A percentile compares a stretch with the other conserved stretches of the same genome.
Evolutionary conservation across 2,888 invertebrate species (phyloP).

Genomic region (Adelognathus sp.): DNA sequence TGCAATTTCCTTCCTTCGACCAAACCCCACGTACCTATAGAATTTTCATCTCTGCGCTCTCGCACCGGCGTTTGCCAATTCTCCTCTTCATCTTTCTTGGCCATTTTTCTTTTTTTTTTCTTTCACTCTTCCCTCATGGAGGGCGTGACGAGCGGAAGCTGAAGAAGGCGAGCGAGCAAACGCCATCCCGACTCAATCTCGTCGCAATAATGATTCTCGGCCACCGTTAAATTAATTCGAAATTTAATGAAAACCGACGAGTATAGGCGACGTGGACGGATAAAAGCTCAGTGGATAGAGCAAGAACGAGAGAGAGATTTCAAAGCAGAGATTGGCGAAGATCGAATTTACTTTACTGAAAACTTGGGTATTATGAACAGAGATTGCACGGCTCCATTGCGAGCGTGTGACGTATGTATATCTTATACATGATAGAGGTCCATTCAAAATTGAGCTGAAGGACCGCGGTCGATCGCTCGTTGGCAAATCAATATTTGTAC

Average conservation of each 20-base stretch:
- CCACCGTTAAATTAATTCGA: conserved; percentile 58
- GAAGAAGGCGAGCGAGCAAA: conserved; percentile 12
- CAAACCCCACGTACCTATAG: conserved; percentile 9
- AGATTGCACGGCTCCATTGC: conserved; percentile 21
- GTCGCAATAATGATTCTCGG: conserved; percentile 55
- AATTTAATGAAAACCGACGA: conserved; percentile 59
- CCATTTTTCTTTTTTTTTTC: not conserved
- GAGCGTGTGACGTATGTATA: not conserved
- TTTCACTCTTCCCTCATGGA: not conserved
- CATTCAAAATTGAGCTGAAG: no score
- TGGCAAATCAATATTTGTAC: no score
- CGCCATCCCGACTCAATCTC: conserved; percentile 50
- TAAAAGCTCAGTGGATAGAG: no score
- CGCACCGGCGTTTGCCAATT: conserved; percentile 11
- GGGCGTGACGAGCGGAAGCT: conserved; percentile 16
- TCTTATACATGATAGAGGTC: no score
- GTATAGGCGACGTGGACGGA: conserved; percentile 35
- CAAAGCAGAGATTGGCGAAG: conserved; percentile 16
- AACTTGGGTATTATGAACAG: conserved; percentile 20
- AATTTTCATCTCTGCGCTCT: conserved; percentile 28
- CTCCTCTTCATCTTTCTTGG: conserved; percentile 9
- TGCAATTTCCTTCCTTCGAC: conserved; percentile 53
- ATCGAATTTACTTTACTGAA: conserved; percentile 54
- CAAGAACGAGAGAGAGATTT: not conserved
- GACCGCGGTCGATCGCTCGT: no score